Conservation (phyloP, 2,888 invertebrate genomes). For the Trachelus troglodyta region DNA sequence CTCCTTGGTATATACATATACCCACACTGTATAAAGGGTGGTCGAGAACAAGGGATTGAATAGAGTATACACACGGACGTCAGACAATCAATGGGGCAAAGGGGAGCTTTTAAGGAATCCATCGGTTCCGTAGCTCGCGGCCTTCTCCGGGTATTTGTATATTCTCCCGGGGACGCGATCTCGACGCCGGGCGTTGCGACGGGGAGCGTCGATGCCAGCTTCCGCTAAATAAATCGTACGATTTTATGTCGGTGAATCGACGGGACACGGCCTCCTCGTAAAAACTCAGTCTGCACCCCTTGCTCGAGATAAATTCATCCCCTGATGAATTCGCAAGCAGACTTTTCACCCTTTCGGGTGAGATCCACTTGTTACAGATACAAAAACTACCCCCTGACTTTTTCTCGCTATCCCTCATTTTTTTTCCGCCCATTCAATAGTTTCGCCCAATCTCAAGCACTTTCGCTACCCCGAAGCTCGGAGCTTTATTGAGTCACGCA, state of each 20-base stretch:
- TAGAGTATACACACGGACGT: not conserved
- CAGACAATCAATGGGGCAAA: not conserved
- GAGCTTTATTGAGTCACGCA: too few relatives aligned
- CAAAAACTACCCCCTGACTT: not conserved
- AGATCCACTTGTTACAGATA: not conserved
- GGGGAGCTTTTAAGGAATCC: not conserved
- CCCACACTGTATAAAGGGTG: not conserved
- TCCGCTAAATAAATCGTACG: not conserved
- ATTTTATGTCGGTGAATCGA: not conserved
- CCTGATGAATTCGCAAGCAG: not conserved
- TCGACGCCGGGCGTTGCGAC: not conserved
- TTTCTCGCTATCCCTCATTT: too few relatives aligned
- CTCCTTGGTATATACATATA: not conserved
- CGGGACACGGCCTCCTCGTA: not conserved
- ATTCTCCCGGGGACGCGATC: not conserved
- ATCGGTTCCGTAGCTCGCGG: not conserved
- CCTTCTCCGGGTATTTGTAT: not conserved
- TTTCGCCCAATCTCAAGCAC: too few relatives aligned
- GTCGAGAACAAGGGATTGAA: not conserved
- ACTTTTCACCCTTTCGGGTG: not conserved
- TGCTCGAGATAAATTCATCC: not conserved
- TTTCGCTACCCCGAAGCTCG: too few relatives aligned
- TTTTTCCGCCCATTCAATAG: too few relatives aligned
- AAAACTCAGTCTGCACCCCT: not conserved
- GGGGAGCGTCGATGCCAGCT: not conserved